Percentiles rank a stretch among this genome's conserved stretches.
phyloP scores from a whole-genome alignment of 2,113 vertebrate species.

The Dolichallabes microphthalmus region DNA sequence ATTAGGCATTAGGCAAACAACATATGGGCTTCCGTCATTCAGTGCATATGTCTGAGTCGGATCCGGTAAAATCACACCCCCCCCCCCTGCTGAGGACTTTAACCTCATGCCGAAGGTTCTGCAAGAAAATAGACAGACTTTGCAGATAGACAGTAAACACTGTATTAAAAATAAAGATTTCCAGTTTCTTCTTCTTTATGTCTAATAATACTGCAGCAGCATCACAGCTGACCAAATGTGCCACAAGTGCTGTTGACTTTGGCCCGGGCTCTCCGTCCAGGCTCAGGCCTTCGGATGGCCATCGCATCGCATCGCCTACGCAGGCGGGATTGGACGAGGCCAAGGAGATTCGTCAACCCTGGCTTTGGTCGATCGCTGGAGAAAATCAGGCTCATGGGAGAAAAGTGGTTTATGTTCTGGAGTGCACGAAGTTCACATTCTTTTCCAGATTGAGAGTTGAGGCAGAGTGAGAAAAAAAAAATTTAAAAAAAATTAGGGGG shows the following conservation, averaged over 20 bases:
- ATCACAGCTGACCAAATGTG: constrained; percentile 21
- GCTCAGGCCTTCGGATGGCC: constrained; percentile 14
- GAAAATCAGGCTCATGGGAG: constrained; percentile 45
- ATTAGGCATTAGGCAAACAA: background rate
- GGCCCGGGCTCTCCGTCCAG: constrained; percentile 33
- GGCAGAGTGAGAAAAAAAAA: background rate
- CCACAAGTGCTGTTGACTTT: constrained; percentile 44
- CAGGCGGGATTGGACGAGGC: constrained; percentile 14
- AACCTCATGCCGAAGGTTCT: constrained; percentile 14
- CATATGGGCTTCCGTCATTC: background rate
- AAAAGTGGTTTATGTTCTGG: constrained; percentile 43
- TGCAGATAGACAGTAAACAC: constrained; percentile 43
- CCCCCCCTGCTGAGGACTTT: constrained; percentile 19
- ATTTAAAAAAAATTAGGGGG: constrained; percentile 14
- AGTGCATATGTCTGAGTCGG: background rate
- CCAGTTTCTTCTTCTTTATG: constrained; percentile 52
- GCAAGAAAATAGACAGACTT: background rate
- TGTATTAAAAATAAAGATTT: constrained; percentile 27
- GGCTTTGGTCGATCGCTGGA: constrained; percentile 34
- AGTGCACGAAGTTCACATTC: constrained; percentile 46
- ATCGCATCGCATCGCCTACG: background rate
- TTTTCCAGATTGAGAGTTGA: constrained; percentile 45
- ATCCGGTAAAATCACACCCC: constrained; percentile 1
- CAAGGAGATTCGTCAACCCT: constrained; percentile 36
- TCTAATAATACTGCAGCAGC: constrained; percentile 37